Conservation (phyloP, 2,113 vertebrate genomes). For the Chunga burmeisteri region DNA sequence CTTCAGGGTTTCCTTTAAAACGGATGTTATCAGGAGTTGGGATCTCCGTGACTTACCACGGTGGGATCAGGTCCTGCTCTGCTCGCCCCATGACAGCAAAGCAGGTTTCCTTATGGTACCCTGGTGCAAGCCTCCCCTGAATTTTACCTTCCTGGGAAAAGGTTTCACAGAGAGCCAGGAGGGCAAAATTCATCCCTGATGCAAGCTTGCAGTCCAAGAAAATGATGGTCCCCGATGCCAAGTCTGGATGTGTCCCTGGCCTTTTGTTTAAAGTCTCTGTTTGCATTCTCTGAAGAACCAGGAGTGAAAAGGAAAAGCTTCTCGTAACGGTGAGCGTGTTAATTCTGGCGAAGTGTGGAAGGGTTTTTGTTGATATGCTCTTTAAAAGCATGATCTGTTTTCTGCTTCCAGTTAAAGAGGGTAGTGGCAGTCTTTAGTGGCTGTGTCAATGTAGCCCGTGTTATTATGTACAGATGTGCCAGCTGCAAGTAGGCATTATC, state of each 20-base stretch:
- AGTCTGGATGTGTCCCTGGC: neutral
- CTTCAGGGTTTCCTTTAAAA: neutral
- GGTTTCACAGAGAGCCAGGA: neutral
- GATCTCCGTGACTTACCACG: neutral
- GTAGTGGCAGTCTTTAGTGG: conserved; percentile 76
- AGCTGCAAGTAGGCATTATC: conserved; percentile 81
- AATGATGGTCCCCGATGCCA: rapidly evolving
- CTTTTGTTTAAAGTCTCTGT: neutral
- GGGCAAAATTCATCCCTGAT: neutral
- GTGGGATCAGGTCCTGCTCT: neutral
- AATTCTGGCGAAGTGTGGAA: conserved; percentile 23
- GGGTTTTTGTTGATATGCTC: conserved; percentile 68
- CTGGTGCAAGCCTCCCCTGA: neutral
- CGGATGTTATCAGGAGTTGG: neutral
- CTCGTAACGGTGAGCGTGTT: neutral
- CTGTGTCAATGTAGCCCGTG: conserved; percentile 75
- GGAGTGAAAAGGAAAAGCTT: neutral
- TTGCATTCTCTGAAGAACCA: conserved; percentile 23
- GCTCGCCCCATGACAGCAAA: rapidly evolving
- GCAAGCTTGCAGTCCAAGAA: neutral
- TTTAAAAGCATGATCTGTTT: conserved; percentile 80
- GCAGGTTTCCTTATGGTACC: rapidly evolving
- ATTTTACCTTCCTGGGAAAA: neutral
- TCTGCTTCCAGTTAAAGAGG: conserved; percentile 75
- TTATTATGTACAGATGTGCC: conserved; percentile 84